Base-by-base conservation (phyloP, 2,113 vertebrate species). In the Panthera leo region DNA sequence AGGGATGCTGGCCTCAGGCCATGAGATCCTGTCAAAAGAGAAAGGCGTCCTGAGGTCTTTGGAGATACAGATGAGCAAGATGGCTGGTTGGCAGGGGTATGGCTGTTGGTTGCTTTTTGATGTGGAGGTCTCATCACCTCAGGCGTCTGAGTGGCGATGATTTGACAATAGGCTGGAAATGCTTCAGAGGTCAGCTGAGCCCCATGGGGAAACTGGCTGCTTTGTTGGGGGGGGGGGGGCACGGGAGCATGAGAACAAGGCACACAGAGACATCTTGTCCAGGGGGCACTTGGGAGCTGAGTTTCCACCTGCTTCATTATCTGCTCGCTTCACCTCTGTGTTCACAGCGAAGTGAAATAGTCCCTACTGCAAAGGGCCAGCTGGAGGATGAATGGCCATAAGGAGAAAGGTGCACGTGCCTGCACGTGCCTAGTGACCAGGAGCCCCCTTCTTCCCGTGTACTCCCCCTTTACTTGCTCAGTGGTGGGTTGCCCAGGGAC, bases 241-340 rank as follows among this genome's bases (percentile, higher is more conserved):
- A 0, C 3, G 23, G 63, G 63, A 31, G 16, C 18, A 8, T 3
- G 12, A 73, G 63, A 39, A 67, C 29, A 10, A 7, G 10, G 21
- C 55, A 16, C 51, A 58, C 16, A 1, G 1, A 13, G 71, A 71
- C 13, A 0, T 1, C 1, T 19, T 51, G 48, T 55, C 34, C 23
- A 34, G 36, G 63, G 79, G 68, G 18, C 29, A 7, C 11, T 14
- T 25, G 23, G 75, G 55, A 65, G 71, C 70, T 55, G 36, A 16
- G 7, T 39, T 61, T 48, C 79, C 31, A 9, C 39, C 39, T 10
- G 23, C 18, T 19, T 85, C 36, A 1, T 42, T 68, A 58, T 73
- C 55, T 12, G 25, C n/a, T 87, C 0, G 0, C 23, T 42, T 58
- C 42, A 14, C 78, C 63, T 61, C 65, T 2, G 0, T 2, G 1